Percentiles rank a stretch among this genome's conserved stretches.
phyloP scores from a whole-genome alignment of 2,888 invertebrate genomes.

The Pogonocherus hispidulus region DNA sequence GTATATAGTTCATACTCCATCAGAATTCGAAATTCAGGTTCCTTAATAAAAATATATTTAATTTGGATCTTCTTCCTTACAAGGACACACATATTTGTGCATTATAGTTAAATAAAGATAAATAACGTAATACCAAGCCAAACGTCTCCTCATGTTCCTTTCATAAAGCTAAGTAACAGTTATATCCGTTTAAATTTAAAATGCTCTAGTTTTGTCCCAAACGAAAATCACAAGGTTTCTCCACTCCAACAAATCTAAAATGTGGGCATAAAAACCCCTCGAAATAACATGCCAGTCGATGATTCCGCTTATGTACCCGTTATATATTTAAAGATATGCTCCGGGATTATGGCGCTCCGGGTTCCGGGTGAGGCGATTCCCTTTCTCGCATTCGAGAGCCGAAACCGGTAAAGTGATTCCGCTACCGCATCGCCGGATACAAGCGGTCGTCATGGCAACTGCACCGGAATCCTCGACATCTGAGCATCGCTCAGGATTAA shows the following conservation, averaged over 20 bases:
- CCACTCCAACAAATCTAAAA: constrained; percentile 39
- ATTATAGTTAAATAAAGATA: too few relatives aligned
- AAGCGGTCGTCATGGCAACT: constrained; percentile 63
- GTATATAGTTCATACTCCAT: too few relatives aligned
- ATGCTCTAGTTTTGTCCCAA: neutral
- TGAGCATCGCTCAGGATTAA: constrained; percentile 62
- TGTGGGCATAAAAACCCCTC: constrained; percentile 30
- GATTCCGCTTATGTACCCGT: constrained; percentile 34
- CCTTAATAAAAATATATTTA: too few relatives aligned
- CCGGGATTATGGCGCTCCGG: constrained; percentile 35
- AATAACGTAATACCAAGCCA: too few relatives aligned
- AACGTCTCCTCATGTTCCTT: too few relatives aligned
- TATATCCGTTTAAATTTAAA: neutral
- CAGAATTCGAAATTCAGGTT: too few relatives aligned
- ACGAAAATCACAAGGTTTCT: neutral
- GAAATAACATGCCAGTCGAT: constrained; percentile 37
- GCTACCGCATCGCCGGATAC: constrained; percentile 61
- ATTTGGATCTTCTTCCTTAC: too few relatives aligned
- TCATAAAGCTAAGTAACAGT: too few relatives aligned
- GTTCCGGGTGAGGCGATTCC: constrained; percentile 36
- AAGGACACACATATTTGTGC: too few relatives aligned
- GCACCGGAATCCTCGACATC: constrained; percentile 62
- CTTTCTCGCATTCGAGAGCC: constrained; percentile 49
- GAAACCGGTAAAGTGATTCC: constrained; percentile 62
- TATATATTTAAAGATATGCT: constrained; percentile 33